A percentile compares a stretch with the other conserved stretches of the same genome.
Conservation (phyloP, 2,888 invertebrate genomes). For the Epirrita christyi region DNA sequence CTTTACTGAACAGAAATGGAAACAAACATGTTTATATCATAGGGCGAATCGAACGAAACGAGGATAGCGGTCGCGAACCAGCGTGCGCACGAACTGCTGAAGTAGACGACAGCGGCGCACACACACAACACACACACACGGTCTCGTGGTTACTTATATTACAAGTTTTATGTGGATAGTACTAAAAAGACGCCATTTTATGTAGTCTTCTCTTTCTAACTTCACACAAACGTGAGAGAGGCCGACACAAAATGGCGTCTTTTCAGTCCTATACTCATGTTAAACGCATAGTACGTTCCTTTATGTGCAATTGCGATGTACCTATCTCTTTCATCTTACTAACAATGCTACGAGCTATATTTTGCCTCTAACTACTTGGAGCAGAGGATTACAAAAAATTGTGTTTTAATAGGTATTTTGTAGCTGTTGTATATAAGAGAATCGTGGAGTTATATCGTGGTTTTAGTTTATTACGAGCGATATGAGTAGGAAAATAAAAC, state of each 20-base stretch:
- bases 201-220: constrained; percentile 11
- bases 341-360: constrained; percentile 2
- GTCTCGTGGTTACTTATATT: constrained; percentile 67
- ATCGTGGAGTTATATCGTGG: not conserved
- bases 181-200: constrained; percentile 9
- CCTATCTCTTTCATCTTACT: constrained; percentile 5
- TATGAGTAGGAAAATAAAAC: constrained; percentile 9
- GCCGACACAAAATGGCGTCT: constrained; percentile 8
- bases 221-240: not conserved
- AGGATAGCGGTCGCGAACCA: constrained; percentile 99
- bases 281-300: constrained; percentile 7
- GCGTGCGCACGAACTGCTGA: constrained; percentile 97
- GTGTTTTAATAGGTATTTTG: constrained; percentile 4
- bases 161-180: constrained; percentile 7
- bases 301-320: constrained; percentile 6
- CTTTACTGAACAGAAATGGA: constrained; percentile 50
- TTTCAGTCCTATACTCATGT: constrained; percentile 7
- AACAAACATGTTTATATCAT: constrained; percentile 72
- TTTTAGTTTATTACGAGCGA: constrained; percentile 15
- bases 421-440: constrained; percentile 8
- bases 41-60: constrained; percentile 95
- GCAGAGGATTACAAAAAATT: not conserved
- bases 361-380: not conserved
- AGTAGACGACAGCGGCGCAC: constrained; percentile 86
- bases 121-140: constrained; percentile 60